Conservation (phyloP, 2,888 invertebrate species). For the Drosophila setosimentum region DNA sequence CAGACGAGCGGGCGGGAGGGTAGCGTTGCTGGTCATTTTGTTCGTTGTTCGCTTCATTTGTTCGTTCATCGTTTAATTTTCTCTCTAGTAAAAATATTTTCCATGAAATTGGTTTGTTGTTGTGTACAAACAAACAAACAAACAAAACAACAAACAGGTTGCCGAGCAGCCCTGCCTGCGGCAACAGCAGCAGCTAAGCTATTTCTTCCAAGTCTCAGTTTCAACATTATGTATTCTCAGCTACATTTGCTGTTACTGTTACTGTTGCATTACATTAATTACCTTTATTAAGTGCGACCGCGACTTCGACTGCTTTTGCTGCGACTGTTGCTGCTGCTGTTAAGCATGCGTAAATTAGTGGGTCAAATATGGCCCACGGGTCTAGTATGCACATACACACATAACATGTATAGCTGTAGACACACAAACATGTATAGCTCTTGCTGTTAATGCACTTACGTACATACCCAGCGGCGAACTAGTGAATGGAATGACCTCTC, state of each 20-base stretch:
- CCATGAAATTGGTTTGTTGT: slow-evolving; percentile 76
- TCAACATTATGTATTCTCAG: slow-evolving; percentile 8
- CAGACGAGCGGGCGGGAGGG: neutral
- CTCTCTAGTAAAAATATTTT: slow-evolving; percentile 74
- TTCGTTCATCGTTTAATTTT: slow-evolving; percentile 65
- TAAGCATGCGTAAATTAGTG: slow-evolving; percentile 80
- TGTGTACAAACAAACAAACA: slow-evolving; percentile 52
- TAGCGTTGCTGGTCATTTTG: slow-evolving; percentile 41
- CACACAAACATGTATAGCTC: slow-evolving; percentile 13
- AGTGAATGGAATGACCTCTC: neutral
- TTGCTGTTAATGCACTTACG: slow-evolving; percentile 18
- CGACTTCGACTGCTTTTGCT: neutral
- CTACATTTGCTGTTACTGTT: slow-evolving; percentile 36
- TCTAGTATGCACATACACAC: slow-evolving; percentile 24
- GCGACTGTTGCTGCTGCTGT: slow-evolving; percentile 33
- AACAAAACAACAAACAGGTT: slow-evolving; percentile 66
- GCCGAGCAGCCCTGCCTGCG: slow-evolving; percentile 43
- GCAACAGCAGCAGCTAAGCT: slow-evolving; percentile 17
- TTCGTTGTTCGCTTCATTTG: slow-evolving; percentile 59
- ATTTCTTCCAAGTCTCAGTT: slow-evolving; percentile 12
- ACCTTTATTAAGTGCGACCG: slow-evolving; percentile 73
- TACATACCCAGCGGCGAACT: neutral
- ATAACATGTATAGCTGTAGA: neutral
- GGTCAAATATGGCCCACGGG: slow-evolving; percentile 69
- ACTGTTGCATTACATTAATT: slow-evolving; percentile 72